Percentiles rank a stretch among this genome's conserved stretches.
Evolutionary conservation across 2,888 invertebrate species (phyloP).

Genomic region (Tanaodytes sp.): DNA sequence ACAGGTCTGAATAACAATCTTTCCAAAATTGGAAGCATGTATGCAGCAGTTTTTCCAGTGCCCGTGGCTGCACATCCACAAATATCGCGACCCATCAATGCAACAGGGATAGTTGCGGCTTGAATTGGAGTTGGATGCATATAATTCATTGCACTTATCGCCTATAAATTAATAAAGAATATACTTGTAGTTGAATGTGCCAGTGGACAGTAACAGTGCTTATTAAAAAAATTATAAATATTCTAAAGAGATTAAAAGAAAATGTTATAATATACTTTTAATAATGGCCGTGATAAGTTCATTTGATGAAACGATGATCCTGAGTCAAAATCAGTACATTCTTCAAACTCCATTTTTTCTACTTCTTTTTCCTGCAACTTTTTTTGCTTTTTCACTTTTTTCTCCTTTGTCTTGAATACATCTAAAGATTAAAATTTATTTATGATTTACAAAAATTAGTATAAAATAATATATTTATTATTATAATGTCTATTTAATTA

Average conservation of each 20-base stretch:
- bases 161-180: no score
- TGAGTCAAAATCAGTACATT: conserved; percentile 79
- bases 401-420: conserved; percentile 66
- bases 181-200: no score
- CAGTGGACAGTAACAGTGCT: no score
- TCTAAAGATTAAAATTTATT: conserved; percentile 56
- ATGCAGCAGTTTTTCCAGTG: conserved; percentile 98
- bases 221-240: no score
- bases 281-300: conserved; percentile 94
- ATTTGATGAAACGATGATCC: conserved; percentile 90
- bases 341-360: conserved; percentile 76
- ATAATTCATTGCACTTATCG: conserved; percentile 90
- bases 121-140: conserved; percentile 98
- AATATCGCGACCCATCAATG: conserved; percentile 91
- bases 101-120: conserved; percentile 94
- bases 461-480: no score
- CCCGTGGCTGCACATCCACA: conserved; percentile 99
- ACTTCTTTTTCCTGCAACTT: conserved; percentile 71
- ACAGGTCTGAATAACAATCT: conserved; percentile 89
- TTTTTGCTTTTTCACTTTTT: conserved; percentile 67
- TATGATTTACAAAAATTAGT: conserved; percentile 6
- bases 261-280: conserved; percentile 78
- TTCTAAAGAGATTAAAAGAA: neutral
- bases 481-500: no score
- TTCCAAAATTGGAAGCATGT: conserved; percentile 97